Conservation (phyloP, 2,113 vertebrate species). For the Andinoacara biseriatus region DNA sequence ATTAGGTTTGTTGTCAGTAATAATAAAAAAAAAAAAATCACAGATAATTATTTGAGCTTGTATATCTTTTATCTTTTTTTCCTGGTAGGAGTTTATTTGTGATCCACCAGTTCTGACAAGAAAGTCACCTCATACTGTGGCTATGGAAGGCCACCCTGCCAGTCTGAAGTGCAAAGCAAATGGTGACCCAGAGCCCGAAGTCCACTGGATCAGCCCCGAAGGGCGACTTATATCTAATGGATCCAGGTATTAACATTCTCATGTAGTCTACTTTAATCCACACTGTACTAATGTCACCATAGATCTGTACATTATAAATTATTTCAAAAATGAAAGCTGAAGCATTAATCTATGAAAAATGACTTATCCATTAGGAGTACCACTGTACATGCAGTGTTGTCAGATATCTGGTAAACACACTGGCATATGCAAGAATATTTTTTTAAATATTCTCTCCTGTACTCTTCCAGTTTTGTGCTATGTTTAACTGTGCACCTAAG, state of each 20-base stretch:
- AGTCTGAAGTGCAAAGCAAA: slow-evolving; percentile 94
- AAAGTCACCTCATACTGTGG: slow-evolving; percentile 77
- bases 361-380: background rate
- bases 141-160: slow-evolving; percentile 82
- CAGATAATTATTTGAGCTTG: background rate
- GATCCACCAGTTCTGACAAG: slow-evolving; percentile 94
- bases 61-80: background rate
- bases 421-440: background rate
- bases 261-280: background rate
- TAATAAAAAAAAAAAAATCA: background rate
- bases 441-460: background rate
- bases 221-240: slow-evolving; percentile 91
- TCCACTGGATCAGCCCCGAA: slow-evolving; percentile 93
- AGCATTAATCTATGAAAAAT: background rate
- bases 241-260: slow-evolving; percentile 57
- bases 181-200: slow-evolving; percentile 91
- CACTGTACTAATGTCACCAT: background rate
- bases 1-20: background rate
- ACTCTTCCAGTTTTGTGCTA: background rate
- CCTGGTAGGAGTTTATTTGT: slow-evolving; percentile 87
- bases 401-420: background rate
- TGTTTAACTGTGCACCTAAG: background rate
- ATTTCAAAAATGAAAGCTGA: background rate
- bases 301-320: background rate
- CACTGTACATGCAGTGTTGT: background rate